Percentiles rank a stretch among this genome's conserved stretches.
These are phyloP conservation scores for Nothocercus nigrocapillus DNA, from an alignment of 2,113 vertebrate species.

Conservation along the genomic window DNA sequence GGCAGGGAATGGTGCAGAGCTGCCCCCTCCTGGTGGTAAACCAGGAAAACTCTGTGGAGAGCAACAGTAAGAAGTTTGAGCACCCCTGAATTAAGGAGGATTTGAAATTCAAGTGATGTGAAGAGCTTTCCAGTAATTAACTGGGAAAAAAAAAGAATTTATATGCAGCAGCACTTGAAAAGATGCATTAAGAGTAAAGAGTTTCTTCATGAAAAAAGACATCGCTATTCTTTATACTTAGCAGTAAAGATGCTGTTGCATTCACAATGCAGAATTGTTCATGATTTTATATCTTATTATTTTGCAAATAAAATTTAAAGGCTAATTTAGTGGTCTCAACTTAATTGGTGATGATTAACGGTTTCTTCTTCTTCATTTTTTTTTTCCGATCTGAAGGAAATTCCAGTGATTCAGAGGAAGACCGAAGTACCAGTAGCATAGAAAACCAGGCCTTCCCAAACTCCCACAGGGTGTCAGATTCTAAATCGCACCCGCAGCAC, in stretches of 20 bases:
- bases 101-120: not conserved
- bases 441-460: slow-evolving; percentile 72
- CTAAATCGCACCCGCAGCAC: slow-evolving; percentile 74
- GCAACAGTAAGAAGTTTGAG: not conserved
- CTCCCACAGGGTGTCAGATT: slow-evolving; percentile 71
- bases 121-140: not conserved
- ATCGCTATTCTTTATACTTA: not conserved
- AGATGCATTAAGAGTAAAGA: not conserved
- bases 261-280: fast-evolving
- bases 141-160: not conserved
- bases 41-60: not conserved
- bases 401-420: slow-evolving; percentile 82
- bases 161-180: not conserved
- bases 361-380: not conserved
- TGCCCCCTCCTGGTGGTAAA: slow-evolving; percentile 25
- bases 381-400: slow-evolving; percentile 70
- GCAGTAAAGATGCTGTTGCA: fast-evolving
- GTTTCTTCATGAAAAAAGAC: not conserved
- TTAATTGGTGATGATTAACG: not conserved
- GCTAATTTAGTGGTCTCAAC: not conserved
- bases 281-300: fast-evolving
- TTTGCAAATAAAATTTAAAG: not conserved
- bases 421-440: slow-evolving; percentile 63
- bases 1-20: not conserved
- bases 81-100: not conserved